A percentile compares a stretch with the other conserved stretches of the same genome.
These are phyloP conservation scores for Aphidius colemani DNA, from an alignment of 2,888 invertebrate species.

Conservation along the genomic window DNA sequence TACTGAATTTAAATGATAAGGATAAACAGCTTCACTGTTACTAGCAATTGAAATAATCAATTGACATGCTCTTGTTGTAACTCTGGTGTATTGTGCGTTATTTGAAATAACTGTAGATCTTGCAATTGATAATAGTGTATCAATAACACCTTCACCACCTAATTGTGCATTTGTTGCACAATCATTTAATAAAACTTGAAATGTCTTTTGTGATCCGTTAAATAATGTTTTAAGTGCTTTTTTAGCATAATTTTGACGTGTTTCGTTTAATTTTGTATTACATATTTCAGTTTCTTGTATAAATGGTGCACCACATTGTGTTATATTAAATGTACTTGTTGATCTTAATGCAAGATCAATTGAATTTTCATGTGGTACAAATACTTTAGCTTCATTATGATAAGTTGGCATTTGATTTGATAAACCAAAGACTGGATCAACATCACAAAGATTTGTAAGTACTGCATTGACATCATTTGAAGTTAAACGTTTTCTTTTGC, in stretches of 20 bases:
- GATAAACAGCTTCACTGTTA: conserved; percentile 54
- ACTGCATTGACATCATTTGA: conserved; percentile 54
- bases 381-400: conserved; percentile 54
- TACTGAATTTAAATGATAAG: conserved; percentile 56
- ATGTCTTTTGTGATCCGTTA: conserved; percentile 57
- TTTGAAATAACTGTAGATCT: conserved; percentile 57
- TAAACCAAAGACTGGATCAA: conserved; percentile 54
- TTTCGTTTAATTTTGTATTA: conserved; percentile 49
- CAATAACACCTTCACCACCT: conserved; percentile 55
- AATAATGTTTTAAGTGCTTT: conserved; percentile 55
- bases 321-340: conserved; percentile 47
- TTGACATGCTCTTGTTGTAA: conserved; percentile 56
- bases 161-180: conserved; percentile 53
- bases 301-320: conserved; percentile 50
- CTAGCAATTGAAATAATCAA: conserved; percentile 56
- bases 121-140: conserved; percentile 55
- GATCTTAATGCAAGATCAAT: conserved; percentile 48
- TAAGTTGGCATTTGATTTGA: conserved; percentile 52
- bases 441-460: conserved; percentile 54
- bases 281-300: conserved; percentile 56
- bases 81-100: conserved; percentile 57
- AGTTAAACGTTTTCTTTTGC: conserved; percentile 51
- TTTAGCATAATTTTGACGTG: conserved; percentile 54
- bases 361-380: conserved; percentile 52
- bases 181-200: conserved; percentile 57